Conservation (phyloP, 2,113 vertebrate genomes). For the Lepus timidus region DNA sequence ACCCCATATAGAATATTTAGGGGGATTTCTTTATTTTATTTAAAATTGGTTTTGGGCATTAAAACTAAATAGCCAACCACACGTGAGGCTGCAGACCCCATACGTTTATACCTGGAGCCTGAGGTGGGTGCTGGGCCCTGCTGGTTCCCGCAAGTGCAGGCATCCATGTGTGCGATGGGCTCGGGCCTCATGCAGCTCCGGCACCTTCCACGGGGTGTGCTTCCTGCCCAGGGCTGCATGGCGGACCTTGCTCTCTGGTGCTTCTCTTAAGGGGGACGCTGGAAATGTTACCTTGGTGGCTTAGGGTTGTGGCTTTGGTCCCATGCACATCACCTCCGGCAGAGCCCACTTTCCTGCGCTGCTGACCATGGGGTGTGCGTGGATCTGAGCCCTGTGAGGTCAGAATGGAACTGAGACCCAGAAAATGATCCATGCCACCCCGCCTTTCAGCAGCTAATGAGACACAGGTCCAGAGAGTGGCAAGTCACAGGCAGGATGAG, state of each 20-base stretch:
- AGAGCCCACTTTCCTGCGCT: slow-evolving; percentile 6
- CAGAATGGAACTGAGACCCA: not conserved
- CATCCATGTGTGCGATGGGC: rapidly evolving
- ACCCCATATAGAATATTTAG: slow-evolving; percentile 85
- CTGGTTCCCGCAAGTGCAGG: rapidly evolving
- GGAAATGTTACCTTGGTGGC: slow-evolving; percentile 24
- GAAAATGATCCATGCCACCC: not conserved
- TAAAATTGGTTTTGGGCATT: slow-evolving; percentile 87
- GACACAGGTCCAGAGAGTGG: not conserved
- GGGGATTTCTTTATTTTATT: slow-evolving; percentile 88
- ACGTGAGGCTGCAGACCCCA: slow-evolving; percentile 46
- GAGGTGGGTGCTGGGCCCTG: not conserved
- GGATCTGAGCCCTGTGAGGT: slow-evolving; percentile 43
- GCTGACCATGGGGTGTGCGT: slow-evolving; percentile 9
- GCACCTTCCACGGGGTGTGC: not conserved
- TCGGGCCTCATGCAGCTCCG: not conserved
- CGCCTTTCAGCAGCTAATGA: not conserved
- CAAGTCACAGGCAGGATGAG: not conserved
- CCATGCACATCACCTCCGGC: slow-evolving; percentile 51
- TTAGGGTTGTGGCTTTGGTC: slow-evolving; percentile 55
- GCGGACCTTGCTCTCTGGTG: not conserved
- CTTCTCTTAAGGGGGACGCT: not conserved
- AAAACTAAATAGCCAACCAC: slow-evolving; percentile 67
- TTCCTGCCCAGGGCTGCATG: not conserved
- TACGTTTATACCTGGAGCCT: slow-evolving; percentile 55